Evolutionary conservation across 2,113 vertebrate genomes (phyloP), one percentile per base, ranked within the genome.

Genomic region (Theropithecus gelada): DNA sequence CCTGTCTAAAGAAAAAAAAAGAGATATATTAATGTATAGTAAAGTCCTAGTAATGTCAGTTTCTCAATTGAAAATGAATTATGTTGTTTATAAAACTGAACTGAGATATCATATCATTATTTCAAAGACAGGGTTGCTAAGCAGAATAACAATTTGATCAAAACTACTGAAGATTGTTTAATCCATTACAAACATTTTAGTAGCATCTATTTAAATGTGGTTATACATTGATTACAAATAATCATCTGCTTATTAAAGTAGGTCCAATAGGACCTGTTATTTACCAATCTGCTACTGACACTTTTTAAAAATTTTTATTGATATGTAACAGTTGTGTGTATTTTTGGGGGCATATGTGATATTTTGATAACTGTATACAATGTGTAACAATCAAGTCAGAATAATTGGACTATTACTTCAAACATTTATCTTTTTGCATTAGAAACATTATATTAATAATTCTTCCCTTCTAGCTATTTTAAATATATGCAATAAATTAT

Each of bases 1-100:
- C 61, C 27, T 64, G 61, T 64, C 61, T 64, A 32, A 64, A 64
- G 61, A 64, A 32, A 2, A 30, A 61, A 64, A 32, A 64, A 64
- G 61, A 30, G 61, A 14, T 64, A 64, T 32, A 14, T 64, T 64
- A 30, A 61, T 88, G 17, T 80, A 57, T 91, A n/a, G 27, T n/a
- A 82, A 91, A 91, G 12, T 23, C 25, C 50, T 92, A 50, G 78
- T 45, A 85, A 93, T 89, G 22, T 93, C n/a, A 87, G 52, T 85
- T 92, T 94, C 32, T 93, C n/a, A 87, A 59, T 90, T 88, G 48
- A 95, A n/a, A 92, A 93, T 95, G 57, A 94, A 83, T 90, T 93
- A 84, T 13, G 12, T 70, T 85, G n/a, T 95, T 96, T 80, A 23
- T 91, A 92, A n/a, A 88, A 88, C 2, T 84, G 32, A 38, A 48